Evolutionary conservation across 2,113 vertebrate genomes (phyloP).

Genomic region (Neofelis nebulosa): DNA sequence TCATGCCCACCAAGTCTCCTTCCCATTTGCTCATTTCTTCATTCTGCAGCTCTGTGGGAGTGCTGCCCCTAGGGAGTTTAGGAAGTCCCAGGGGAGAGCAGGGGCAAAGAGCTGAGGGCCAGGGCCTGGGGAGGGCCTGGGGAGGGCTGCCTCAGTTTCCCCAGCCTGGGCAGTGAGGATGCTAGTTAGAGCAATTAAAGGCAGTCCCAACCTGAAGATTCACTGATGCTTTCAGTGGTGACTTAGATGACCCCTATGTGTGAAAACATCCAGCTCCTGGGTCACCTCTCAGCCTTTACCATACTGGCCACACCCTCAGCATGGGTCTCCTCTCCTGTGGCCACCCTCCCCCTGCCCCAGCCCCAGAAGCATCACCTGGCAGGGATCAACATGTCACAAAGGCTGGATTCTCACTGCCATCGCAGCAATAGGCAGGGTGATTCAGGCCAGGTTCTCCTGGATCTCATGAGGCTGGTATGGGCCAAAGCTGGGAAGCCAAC

Average conservation of each 20-base stretch:
- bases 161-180: background rate
- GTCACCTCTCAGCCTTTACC: background rate
- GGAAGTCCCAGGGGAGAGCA: background rate
- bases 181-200: background rate
- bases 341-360: background rate
- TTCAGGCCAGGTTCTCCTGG: background rate
- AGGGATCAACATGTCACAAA: background rate
- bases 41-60: background rate
- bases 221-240: background rate
- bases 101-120: background rate
- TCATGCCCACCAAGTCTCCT: background rate
- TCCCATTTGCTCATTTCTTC: background rate
- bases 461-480: background rate
- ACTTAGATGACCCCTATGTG: background rate
- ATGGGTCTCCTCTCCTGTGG: background rate
- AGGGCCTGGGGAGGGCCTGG: background rate
- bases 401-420: background rate
- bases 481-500: background rate
- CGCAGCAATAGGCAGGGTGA: background rate
- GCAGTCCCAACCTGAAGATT: background rate
- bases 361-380: background rate
- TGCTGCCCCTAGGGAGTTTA: background rate
- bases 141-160: background rate
- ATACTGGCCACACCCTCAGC: background rate
- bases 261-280: background rate